Evolutionary conservation across 1,140 invertebrate genomes (phyloP).

Genomic region (Wasmannia auropunctata): DNA sequence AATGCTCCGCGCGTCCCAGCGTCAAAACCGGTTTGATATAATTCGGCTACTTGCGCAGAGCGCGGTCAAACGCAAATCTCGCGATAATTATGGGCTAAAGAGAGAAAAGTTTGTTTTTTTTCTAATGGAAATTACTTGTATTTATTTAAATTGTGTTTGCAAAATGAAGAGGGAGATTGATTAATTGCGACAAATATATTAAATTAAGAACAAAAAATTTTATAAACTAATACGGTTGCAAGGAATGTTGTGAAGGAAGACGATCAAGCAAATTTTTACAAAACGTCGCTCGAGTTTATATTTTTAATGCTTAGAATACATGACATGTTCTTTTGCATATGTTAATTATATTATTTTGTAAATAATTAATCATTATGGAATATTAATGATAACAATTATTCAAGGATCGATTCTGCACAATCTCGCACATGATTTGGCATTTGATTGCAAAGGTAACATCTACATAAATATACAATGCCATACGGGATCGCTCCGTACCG

Average conservation of each 20-base stretch:
- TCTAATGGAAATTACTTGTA: not conserved
- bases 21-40: constrained; percentile 41
- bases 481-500: not conserved
- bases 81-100: constrained; percentile 44
- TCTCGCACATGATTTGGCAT: not conserved
- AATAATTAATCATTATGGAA: not conserved
- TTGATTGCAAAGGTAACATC: not conserved
- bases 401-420: not conserved
- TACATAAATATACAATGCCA: not conserved
- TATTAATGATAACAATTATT: not conserved
- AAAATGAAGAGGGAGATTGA: not conserved
- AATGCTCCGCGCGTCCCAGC: not conserved
- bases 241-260: not conserved
- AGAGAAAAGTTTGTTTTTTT: not conserved
- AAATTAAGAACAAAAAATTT: not conserved
- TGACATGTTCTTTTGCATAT: not conserved
- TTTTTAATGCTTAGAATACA: not conserved
- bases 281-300: not conserved
- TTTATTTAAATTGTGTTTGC: constrained; percentile 26
- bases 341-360: not conserved
- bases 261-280: not conserved
- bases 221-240: not conserved
- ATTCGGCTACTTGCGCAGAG: constrained; percentile 34
- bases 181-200: constrained; percentile 1
- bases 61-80: constrained; percentile 21